A percentile compares a stretch with the other conserved stretches of the same genome.
Evolutionary conservation across 1,140 invertebrate genomes (phyloP).

Genomic region (Pteromalus puparum): DNA sequence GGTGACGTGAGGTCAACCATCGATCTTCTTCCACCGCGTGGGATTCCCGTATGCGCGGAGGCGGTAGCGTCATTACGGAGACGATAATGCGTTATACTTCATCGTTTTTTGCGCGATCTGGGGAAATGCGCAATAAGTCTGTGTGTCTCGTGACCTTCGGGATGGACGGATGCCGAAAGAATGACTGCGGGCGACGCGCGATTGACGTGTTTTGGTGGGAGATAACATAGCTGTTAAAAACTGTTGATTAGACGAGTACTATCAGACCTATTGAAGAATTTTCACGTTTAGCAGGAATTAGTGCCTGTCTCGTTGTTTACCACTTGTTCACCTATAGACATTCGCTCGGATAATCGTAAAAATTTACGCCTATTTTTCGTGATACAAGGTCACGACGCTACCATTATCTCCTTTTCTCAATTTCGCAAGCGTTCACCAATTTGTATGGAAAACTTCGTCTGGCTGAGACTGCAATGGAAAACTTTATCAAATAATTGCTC

Average conservation of each 20-base stretch:
- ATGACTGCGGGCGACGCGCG: background rate
- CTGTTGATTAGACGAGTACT: too few species aligned
- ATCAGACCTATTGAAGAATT: too few species aligned
- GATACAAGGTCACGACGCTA: background rate
- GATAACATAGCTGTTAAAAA: background rate
- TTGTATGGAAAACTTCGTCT: too few species aligned
- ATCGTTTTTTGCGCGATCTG: too few species aligned
- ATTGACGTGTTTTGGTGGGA: background rate
- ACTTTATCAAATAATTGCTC: too few species aligned
- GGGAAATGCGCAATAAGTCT: background rate
- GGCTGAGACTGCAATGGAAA: too few species aligned
- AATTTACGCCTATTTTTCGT: background rate
- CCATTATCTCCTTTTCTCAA: background rate
- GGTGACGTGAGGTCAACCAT: background rate
- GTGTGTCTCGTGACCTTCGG: background rate
- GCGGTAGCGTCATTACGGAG: too few species aligned
- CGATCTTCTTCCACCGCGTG: background rate
- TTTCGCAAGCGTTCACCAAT: background rate
- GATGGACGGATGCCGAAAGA: background rate
- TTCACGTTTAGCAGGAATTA: too few species aligned
- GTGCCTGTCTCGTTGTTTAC: too few species aligned
- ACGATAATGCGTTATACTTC: too few species aligned
- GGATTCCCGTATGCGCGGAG: background rate
- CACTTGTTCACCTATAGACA: too few species aligned
- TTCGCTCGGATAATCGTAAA: background rate